phyloP scores from a whole-genome alignment of 2,888 invertebrate species.

The Leucozona laternaria region DNA sequence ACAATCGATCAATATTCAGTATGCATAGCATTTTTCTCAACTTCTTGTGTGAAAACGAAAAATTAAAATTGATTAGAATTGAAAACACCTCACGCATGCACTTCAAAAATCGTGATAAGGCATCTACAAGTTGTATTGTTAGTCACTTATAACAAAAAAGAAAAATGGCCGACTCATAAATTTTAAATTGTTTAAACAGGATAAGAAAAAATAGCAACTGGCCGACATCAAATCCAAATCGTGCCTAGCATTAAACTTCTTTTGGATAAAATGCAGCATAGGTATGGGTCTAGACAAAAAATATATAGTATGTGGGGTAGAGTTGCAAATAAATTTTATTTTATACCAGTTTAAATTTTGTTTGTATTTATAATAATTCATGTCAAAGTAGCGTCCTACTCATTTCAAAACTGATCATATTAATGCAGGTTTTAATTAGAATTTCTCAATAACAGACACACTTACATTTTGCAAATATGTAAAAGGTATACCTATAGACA shows the following conservation, averaged over 20 bases:
- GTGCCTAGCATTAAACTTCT: conserved; percentile 2
- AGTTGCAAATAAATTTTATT: neutral
- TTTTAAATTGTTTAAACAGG: neutral
- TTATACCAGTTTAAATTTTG: too few relatives aligned
- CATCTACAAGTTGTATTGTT: conserved; percentile 19
- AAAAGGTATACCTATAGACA: too few relatives aligned
- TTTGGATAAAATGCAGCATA: neutral
- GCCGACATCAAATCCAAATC: conserved; percentile 14
- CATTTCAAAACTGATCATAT: too few relatives aligned
- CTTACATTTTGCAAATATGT: too few relatives aligned
- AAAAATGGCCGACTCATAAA: conserved; percentile 36
- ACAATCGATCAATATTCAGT: neutral
- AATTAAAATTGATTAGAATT: neutral
- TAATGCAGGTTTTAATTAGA: too few relatives aligned
- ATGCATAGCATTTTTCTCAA: neutral
- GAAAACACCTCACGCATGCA: conserved; percentile 15
- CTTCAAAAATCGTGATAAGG: conserved; percentile 7
- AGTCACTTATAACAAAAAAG: conserved; percentile 2
- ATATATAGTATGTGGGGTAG: neutral
- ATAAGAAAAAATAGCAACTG: conserved; percentile 16
- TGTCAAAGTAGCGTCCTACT: too few relatives aligned
- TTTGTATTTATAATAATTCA: too few relatives aligned
- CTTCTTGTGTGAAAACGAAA: neutral
- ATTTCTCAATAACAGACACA: too few relatives aligned
- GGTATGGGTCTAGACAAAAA: too few relatives aligned